Conservation (phyloP, 2,888 invertebrate genomes). For the Rotaria macrura region DNA sequence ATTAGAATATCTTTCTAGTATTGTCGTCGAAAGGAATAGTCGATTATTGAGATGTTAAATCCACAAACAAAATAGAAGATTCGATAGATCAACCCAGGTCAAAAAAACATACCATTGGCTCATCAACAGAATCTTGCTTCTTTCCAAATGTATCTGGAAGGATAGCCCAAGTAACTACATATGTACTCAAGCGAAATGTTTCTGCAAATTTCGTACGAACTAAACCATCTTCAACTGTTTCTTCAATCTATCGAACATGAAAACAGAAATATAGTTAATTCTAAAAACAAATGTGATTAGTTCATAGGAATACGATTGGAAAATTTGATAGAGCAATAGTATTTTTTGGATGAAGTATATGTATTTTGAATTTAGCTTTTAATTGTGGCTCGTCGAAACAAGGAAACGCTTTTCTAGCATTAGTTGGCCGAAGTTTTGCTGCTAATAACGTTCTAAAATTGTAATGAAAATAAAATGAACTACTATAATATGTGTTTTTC, state of each 20-base stretch:
- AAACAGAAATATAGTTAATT: not conserved
- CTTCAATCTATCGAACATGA: not conserved
- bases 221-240: not conserved
- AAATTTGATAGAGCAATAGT: constrained; percentile 80
- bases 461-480: not conserved
- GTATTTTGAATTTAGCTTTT: constrained; percentile 75
- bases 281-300: not conserved
- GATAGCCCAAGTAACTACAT: constrained; percentile 28
- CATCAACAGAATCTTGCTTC: not conserved
- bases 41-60: too few species aligned
- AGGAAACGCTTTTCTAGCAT: constrained; percentile 55
- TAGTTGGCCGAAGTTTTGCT: constrained; percentile 29
- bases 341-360: constrained; percentile 67
- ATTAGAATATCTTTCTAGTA: too few species aligned
- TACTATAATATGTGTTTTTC: too few species aligned
- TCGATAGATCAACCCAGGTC: too few species aligned
- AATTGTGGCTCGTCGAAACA: constrained; percentile 81
- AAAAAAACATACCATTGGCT: not conserved
- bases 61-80: too few species aligned
- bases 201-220: constrained; percentile 11
- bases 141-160: constrained; percentile 22
- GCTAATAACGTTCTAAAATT: constrained; percentile 24
- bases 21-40: too few species aligned
- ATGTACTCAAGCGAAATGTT: constrained; percentile 25
- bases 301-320: constrained; percentile 44